These are phyloP conservation scores for Pomacea canaliculata DNA, from an alignment of 2,888 invertebrate species.

Conservation along the genomic window DNA sequence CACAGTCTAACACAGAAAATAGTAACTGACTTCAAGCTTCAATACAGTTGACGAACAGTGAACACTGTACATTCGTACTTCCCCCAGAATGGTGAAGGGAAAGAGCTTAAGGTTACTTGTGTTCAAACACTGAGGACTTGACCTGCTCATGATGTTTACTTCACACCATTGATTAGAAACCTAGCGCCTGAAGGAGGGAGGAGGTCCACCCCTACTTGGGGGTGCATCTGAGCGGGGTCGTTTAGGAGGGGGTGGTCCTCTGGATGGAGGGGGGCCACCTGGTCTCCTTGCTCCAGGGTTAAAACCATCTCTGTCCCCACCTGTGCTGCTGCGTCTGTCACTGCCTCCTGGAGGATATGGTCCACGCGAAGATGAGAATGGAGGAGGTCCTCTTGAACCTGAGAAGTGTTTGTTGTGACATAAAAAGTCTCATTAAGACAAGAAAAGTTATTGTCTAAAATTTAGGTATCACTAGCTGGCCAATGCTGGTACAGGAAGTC, in stretches of 20 bases:
- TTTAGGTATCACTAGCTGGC: too few relatives aligned
- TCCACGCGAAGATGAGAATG: slow-evolving; percentile 29
- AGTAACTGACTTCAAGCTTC: too few relatives aligned
- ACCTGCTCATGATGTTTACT: too few relatives aligned
- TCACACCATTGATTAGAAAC: not conserved
- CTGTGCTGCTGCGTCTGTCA: slow-evolving; percentile 37
- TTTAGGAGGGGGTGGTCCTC: slow-evolving; percentile 50
- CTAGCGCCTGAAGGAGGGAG: slow-evolving; percentile 34
- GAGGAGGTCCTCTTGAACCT: slow-evolving; percentile 31
- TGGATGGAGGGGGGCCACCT: slow-evolving; percentile 44
- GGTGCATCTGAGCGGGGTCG: slow-evolving; percentile 49
- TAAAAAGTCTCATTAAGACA: too few relatives aligned
- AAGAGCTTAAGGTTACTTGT: too few relatives aligned
- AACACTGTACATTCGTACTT: too few relatives aligned
- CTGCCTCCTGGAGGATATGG: slow-evolving; percentile 28
- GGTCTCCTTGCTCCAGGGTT: slow-evolving; percentile 43
- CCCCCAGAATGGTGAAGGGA: too few relatives aligned
- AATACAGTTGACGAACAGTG: too few relatives aligned
- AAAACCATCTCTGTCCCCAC: slow-evolving; percentile 40
- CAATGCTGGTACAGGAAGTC: too few relatives aligned
- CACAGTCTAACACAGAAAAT: too few relatives aligned
- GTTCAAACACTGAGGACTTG: too few relatives aligned
- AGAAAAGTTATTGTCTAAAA: too few relatives aligned
- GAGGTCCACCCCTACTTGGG: slow-evolving; percentile 26
- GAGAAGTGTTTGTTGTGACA: slow-evolving; percentile 25